Evolutionary conservation across 2,888 invertebrate species (phyloP).

Genomic region (Siphlonurus alternatus): DNA sequence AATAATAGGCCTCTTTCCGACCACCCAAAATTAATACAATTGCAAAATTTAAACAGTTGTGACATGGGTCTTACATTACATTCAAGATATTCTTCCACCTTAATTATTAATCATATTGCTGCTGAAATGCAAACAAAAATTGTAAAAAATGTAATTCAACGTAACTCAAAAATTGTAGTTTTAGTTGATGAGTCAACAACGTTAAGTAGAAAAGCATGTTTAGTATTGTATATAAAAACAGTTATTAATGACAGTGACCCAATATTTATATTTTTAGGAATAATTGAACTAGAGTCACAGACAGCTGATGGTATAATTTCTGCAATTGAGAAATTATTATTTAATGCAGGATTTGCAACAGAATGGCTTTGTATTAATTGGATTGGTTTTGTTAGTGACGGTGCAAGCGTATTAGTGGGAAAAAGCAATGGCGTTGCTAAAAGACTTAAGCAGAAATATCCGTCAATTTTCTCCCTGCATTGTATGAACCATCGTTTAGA

Average conservation of each 20-base stretch:
- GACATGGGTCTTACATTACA: background rate
- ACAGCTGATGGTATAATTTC: background rate
- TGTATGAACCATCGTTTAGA: background rate
- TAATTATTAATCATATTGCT: background rate
- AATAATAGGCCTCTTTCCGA: background rate
- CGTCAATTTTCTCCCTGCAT: background rate
- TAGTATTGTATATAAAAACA: background rate
- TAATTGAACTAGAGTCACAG: background rate
- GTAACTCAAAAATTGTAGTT: background rate
- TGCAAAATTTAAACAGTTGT: background rate
- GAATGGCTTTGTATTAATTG: background rate
- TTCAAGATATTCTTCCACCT: background rate
- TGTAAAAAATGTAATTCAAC: background rate
- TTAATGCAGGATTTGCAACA: background rate
- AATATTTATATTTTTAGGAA: background rate
- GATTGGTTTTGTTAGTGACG: background rate
- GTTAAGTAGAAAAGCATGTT: background rate
- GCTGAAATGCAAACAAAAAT: background rate
- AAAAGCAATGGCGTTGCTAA: background rate
- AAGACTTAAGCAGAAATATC: background rate
- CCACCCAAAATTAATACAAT: background rate
- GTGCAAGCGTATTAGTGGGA: background rate
- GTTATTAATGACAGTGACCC: background rate
- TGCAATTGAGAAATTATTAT: background rate
- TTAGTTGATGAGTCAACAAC: background rate